Conservation (phyloP, 2,113 vertebrate species). For the Plotosus lineatus region DNA sequence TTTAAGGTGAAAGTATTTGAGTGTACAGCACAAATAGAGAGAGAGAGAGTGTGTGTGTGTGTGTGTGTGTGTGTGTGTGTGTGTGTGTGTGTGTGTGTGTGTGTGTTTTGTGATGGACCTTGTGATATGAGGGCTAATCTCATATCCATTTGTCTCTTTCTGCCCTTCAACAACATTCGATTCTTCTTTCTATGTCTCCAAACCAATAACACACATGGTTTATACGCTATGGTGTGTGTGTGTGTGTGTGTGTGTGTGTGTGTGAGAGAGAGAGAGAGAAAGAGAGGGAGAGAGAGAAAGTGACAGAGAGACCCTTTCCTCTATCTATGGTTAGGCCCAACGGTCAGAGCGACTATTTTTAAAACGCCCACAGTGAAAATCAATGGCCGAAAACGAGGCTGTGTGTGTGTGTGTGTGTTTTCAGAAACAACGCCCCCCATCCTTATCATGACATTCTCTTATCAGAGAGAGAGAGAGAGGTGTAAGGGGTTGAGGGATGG, state of each 20-base stretch:
- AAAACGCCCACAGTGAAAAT: constrained; percentile 77
- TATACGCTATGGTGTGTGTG: not conserved
- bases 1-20: not conserved
- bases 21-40: not conserved
- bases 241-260: constrained; percentile 6
- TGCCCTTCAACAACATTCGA: constrained; percentile 47
- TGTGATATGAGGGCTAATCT: constrained; percentile 22
- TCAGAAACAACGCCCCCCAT: constrained; percentile 25
- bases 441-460: constrained; percentile 10
- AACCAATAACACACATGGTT: constrained; percentile 17
- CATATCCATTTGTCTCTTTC: constrained; percentile 34
- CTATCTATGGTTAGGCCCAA: constrained; percentile 69
- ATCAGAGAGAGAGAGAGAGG: constrained; percentile 49
- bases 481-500: constrained; percentile 50
- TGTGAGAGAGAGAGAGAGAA: not conserved
- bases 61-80: not conserved
- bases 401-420: constrained; percentile 34
- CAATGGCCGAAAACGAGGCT: constrained; percentile 70
- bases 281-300: constrained; percentile 2
- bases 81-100: constrained; percentile 6
- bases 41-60: not conserved
- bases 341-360: constrained; percentile 77
- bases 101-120: not conserved
- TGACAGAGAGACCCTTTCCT: constrained; percentile 55
- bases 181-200: constrained; percentile 26